Evolutionary conservation across 2,888 invertebrate species (phyloP), one percentile per base, ranked within the genome.

Genomic region (Peribatodes rhomboidaria): DNA sequence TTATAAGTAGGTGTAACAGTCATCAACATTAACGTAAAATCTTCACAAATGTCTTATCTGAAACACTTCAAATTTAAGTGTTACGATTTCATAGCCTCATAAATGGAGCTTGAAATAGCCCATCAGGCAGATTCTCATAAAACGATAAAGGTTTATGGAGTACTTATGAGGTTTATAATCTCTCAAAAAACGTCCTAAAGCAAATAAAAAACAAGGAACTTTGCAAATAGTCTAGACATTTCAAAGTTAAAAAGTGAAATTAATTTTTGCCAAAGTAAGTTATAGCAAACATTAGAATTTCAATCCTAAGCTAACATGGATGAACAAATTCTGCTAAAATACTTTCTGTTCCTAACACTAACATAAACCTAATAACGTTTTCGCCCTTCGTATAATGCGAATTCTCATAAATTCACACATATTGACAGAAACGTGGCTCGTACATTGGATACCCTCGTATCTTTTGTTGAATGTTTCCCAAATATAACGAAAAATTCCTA

Each of bases 371-470:
- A 61, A 61, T 64, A 65, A 59, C 37, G 27, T 22, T 56, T 61
- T 65, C 54, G 49, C 69, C 69, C 57, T 60, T 61, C 72, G 74
- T 70, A 73, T 75, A 73, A 76, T 77, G 72, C 68, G 73, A 71
- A 79, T 81, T 79, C 84, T 76, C 81, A 87, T 87, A 88, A 86
- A 85, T 87, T 84, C 78, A 76, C 79, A 79, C 80, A 81, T 83
- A 86, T 86, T 86, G 87, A 85, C 83, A 82, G 76, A 78, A 76
- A 73, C 76, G 74, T 69, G 75, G 79, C 81, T 77, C 68, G 78
- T 79, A 82, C 80, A 81, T 77, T 74, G 78, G 74, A 71, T 73
- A 81, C 81, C 84, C 83, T 85, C 86, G 84, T 87, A 86, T 84
- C 85, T 85, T 84, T 84, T 82, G 81, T 82, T 74, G 77, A 84